Base-by-base conservation (phyloP, 2,888 invertebrate genomes). In the Nemotelus pantherinus region DNA sequence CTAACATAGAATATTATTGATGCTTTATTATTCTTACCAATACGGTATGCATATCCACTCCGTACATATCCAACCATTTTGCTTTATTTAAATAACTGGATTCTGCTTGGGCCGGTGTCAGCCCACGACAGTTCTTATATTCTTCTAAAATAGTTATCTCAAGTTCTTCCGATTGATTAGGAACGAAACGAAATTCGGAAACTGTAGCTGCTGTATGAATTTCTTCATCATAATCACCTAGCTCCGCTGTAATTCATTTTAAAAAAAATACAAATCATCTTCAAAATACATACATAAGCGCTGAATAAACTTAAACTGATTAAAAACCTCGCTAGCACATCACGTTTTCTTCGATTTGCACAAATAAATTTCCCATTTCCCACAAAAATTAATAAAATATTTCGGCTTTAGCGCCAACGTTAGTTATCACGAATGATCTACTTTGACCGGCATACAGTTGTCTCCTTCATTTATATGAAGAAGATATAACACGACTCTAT, bases 41-140 rank as follows among this genome's bases (percentile, higher is more conserved):
- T 64, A 99, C 99, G 81, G 93, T 96, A 86, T 99, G 98, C 95
- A 98, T 98, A 85, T 99, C 99, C 76, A 99, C 98, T 77, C 99
- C 99, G 88, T 98, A 99, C 95, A 97, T 96, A 88, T 99, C 98
- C 82, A 99, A 88, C 95, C 96, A 97, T 88, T 98, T 99, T 7
- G 94, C 96, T 88, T 98, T 98, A 86, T 97, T 96, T 76, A 99
- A 89, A 88, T 95, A 99, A 82, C 94, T 94, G 70, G 95, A 92
- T 89, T 99, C 99, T 57, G 99, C 97, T 87, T 96, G 95, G 0
- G 98, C 98, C 10, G 99, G 99, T 45, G 94, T 95, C 80, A 97
- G 90, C 1, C 97, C 96, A 80, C 92, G 91, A 83, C 92, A 93
- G 83, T 93, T 94, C 85, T 94, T 95, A 87, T 92, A 99, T 85